phyloP scores from a whole-genome alignment of 2,797 vertebrate species.

The Phrynocephalus forsythii region DNA sequence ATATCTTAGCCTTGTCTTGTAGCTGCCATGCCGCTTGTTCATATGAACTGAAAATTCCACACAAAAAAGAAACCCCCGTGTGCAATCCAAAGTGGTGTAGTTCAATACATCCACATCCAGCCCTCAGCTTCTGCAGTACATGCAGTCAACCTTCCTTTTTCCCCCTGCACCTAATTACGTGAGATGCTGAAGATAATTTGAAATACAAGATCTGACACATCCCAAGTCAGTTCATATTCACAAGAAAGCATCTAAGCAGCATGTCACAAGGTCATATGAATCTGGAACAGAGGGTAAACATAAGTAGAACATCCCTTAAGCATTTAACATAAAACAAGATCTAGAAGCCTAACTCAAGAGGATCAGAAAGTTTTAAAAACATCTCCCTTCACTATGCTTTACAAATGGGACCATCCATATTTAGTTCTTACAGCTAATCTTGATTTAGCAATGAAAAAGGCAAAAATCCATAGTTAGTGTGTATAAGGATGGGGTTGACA shows the following conservation, averaged over 20 bases:
- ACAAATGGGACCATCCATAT: neutral
- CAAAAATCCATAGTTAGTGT: neutral
- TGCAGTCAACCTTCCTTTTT: neutral
- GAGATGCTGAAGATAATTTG: neutral
- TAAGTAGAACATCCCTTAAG: neutral
- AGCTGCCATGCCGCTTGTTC: neutral
- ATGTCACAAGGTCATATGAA: neutral
- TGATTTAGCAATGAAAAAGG: neutral
- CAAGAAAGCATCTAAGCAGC: neutral
- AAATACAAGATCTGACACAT: neutral
- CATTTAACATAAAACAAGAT: neutral
- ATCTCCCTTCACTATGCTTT: neutral
- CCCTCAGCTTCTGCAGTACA: neutral
- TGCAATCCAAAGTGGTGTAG: neutral
- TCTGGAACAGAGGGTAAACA: neutral
- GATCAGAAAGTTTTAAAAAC: neutral
- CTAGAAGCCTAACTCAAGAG: neutral
- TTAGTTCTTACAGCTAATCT: constrained; percentile 2
- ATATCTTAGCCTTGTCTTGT: neutral
- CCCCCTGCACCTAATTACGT: neutral
- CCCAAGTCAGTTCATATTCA: neutral
- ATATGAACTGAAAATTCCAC: neutral
- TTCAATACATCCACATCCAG: neutral
- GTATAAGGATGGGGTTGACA: neutral
- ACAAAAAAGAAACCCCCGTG: neutral